Conservation (phyloP, 2,888 invertebrate genomes). For the Cyaniris semiargus region DNA sequence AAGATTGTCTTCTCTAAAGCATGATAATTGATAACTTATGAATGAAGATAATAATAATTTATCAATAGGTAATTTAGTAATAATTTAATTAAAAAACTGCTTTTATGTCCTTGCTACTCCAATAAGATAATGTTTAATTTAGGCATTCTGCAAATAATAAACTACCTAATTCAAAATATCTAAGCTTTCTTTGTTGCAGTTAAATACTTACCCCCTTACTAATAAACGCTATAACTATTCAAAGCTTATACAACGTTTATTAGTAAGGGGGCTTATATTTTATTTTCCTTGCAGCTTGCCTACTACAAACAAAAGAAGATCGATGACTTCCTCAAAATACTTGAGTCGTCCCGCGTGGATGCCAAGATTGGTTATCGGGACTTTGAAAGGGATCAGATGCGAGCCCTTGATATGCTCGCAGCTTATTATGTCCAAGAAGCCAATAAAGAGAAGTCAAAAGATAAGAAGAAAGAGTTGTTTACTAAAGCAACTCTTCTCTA, state of each 20-base stretch:
- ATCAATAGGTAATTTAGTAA: too few species aligned
- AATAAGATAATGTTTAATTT: too few species aligned
- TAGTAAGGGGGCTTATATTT: too few species aligned
- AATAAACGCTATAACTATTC: too few species aligned
- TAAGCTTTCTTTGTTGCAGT: background rate
- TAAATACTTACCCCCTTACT: too few species aligned
- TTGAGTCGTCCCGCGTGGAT: constrained; percentile 93
- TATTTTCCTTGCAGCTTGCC: constrained; percentile 85
- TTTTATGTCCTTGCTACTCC: too few species aligned
- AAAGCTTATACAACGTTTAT: too few species aligned
- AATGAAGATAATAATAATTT: too few species aligned
- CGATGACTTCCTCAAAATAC: constrained; percentile 95
- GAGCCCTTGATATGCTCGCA: constrained; percentile 97
- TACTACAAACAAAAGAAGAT: constrained; percentile 97
- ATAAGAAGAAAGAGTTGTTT: constrained; percentile 95
- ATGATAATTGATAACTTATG: too few species aligned
- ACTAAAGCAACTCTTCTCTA: constrained; percentile 98
- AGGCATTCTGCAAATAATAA: too few species aligned
- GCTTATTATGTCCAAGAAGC: constrained; percentile 99
- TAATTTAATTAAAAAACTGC: too few species aligned
- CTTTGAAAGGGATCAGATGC: constrained; percentile 98
- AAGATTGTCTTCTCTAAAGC: too few species aligned
- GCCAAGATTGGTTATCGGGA: constrained; percentile 93
- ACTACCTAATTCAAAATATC: background rate
- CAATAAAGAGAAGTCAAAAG: constrained; percentile 96